phyloP scores from a whole-genome alignment of 2,888 invertebrate genomes.

The Stenolophus ochropezus region DNA sequence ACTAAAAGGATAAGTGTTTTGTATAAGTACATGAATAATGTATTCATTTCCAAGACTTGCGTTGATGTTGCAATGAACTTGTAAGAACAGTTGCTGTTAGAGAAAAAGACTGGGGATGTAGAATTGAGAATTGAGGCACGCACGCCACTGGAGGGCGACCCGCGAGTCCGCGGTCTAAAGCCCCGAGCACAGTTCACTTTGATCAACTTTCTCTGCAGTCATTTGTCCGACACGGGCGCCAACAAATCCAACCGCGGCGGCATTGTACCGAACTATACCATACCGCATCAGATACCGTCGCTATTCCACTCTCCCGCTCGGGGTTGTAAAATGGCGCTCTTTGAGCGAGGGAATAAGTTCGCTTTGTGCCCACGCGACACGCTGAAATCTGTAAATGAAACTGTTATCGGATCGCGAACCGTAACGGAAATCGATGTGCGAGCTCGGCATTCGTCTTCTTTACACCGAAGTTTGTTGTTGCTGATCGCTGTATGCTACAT shows the following conservation, averaged over 20 bases:
- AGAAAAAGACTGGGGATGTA: too few species aligned
- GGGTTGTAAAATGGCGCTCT: constrained; percentile 67
- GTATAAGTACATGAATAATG: too few species aligned
- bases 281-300: constrained; percentile 46
- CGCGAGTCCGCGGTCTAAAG: constrained; percentile 4
- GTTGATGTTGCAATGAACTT: too few species aligned
- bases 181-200: constrained; percentile 70
- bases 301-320: constrained; percentile 1
- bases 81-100: too few species aligned
- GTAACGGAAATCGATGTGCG: constrained; percentile 56
- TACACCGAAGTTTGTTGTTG: constrained; percentile 41
- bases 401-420: constrained; percentile 66
- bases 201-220: constrained; percentile 70
- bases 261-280: constrained; percentile 61
- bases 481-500: constrained; percentile 27
- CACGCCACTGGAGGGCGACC: constrained; percentile 15
- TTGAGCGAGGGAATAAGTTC: constrained; percentile 66
- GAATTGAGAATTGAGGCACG: too few species aligned
- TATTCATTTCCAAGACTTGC: too few species aligned
- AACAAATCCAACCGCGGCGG: constrained; percentile 72
- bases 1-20: too few species aligned
- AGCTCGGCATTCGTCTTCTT: constrained; percentile 33
- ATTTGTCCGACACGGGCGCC: constrained; percentile 74
- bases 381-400: constrained; percentile 70
- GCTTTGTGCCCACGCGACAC: constrained; percentile 68